Base-by-base conservation (phyloP, 2,113 vertebrate species). In the Chelonoidis abingdonii region DNA sequence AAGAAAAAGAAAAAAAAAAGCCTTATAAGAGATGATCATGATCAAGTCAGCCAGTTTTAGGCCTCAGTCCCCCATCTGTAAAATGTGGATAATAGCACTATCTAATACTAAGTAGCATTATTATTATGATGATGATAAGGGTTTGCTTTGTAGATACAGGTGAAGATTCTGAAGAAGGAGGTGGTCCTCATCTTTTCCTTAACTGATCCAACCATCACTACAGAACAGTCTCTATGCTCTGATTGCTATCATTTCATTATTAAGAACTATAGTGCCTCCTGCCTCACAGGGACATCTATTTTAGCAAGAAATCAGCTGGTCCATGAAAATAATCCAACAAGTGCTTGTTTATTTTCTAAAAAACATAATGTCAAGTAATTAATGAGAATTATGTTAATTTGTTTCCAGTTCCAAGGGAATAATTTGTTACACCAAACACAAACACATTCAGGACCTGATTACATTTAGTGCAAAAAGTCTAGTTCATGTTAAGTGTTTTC, bases 301-400 rank as follows among this genome's bases (percentile, higher is more conserved):
- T 97, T 95, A 97, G 94, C 94, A 97, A 94, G 13, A 79, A 97
- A 80, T 85, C 89, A 91, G 83, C 25, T 47, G 75, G 22, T 25
- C 41, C 41, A 78, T 27, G 84, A 95, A 95, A 97, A 65, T 84
- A 94, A 94, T 93, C 89, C 79, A 83, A 95, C 83, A 1, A 6
- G 81, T 86, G 57, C 80, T 97, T 93, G 38, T 6, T 93, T 95
- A 92, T 90, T 91, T 92, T 95, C 95, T 97, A 76, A 41, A 27
- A 25, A 47, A 93, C 94, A 96, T 95, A 96, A 84, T 75, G 95
- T 94, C 89, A 95, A 97, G 59, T 76, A 93, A 94, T 95, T 94
- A 93, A 89, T 87, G 91, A 91, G 80, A 89, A 93, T 83, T 91
- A 41, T 35, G 75, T 78, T 27, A 80, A 22, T 44, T 16, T 27